These are phyloP conservation scores for Sepioteuthis lessoniana DNA, from an alignment of 2,888 invertebrate genomes.

Conservation along the genomic window DNA sequence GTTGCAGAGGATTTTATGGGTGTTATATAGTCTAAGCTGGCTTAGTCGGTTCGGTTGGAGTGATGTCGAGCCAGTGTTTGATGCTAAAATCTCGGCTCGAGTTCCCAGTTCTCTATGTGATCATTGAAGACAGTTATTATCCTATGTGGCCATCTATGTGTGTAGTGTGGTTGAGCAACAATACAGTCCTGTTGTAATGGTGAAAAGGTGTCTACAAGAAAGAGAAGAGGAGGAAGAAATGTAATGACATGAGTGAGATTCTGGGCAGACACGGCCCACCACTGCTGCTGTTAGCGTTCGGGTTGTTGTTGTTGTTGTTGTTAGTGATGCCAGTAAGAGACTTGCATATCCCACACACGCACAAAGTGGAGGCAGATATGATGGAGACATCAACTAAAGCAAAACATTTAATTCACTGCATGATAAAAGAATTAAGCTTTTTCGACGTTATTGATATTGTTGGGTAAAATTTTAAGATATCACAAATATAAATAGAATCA, in stretches of 20 bases:
- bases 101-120: neutral
- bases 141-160: neutral
- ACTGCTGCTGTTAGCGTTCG: slow-evolving; percentile 33
- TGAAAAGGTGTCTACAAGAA: neutral
- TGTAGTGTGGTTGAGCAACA: neutral
- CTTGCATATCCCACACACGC: slow-evolving; percentile 33
- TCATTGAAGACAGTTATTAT: slow-evolving; percentile 33
- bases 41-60: neutral
- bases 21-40: neutral
- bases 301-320: neutral
- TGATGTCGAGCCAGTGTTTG: slow-evolving; percentile 16
- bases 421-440: neutral
- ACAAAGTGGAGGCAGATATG: neutral
- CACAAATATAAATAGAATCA: neutral
- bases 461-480: neutral
- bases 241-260: neutral
- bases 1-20: neutral
- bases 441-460: neutral
- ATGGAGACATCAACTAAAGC: neutral
- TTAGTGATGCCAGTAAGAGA: neutral
- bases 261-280: slow-evolving; percentile 33
- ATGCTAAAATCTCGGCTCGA: neutral
- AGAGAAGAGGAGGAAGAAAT: neutral
- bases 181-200: slow-evolving; percentile 6
- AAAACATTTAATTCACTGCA: neutral